These are phyloP conservation scores for Acinonyx jubatus DNA, from an alignment of 2,113 vertebrate genomes.

Conservation along the genomic window DNA sequence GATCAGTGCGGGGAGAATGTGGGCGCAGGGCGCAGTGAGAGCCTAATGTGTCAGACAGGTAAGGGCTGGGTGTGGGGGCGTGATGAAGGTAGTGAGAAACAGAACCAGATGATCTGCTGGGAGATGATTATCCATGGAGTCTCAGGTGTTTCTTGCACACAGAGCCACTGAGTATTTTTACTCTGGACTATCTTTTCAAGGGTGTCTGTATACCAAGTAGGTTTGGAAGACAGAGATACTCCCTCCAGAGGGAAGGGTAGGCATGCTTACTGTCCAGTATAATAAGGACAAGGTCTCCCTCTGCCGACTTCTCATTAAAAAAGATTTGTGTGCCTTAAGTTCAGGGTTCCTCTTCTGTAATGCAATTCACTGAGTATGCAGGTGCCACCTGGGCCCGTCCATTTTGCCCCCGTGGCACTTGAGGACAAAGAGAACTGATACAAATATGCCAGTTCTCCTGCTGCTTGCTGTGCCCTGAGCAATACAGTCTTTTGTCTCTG, in stretches of 20 bases:
- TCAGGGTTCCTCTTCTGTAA: neutral
- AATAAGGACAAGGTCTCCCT: neutral
- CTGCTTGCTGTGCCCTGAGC: neutral
- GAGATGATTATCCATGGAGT: neutral
- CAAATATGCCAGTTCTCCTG: neutral
- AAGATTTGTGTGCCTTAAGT: neutral
- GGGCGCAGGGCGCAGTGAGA: no score
- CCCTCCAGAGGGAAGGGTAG: neutral
- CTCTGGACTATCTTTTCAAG: neutral
- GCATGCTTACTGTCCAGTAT: neutral
- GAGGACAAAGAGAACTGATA: neutral
- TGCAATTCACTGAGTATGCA: neutral
- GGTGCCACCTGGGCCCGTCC: neutral
- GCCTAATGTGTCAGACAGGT: neutral
- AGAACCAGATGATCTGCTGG: neutral
- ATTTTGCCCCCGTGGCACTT: no score
- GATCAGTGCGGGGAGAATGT: neutral
- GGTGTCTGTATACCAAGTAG: neutral
- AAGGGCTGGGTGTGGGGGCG: rapidly evolving
- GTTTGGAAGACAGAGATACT: neutral
- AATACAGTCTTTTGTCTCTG: neutral
- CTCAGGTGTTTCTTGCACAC: neutral
- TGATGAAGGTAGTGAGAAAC: neutral
- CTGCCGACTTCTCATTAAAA: neutral
- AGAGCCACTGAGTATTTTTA: neutral